Evolutionary conservation across 2,888 invertebrate genomes (phyloP), one percentile per base, ranked within the genome.

Genomic region (Esperia sulphurella): DNA sequence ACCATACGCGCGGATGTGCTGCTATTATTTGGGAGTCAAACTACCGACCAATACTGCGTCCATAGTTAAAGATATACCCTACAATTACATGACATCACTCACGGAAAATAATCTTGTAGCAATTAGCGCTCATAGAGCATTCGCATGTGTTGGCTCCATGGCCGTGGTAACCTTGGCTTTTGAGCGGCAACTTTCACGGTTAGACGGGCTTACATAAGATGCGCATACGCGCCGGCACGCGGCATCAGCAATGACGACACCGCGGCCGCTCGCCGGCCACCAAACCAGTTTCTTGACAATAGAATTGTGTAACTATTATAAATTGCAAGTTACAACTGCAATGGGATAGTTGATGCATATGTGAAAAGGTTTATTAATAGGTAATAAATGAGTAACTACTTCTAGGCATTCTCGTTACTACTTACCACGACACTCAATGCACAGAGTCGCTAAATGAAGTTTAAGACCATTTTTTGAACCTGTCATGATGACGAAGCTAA

Each of bases 141-240:
- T 84, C 77, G 85, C 85, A 80, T 84, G 77, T 79, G 79, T 73
- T 63, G 65, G 37, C 40, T 71, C 77, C 83, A 83, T 79, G 84
- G 87, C 79, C 84, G 70, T 68, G 77, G 67, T 86, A 86, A 88
- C 89, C 89, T 89, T 89, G 89, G 88, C 86, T 87, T 87, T 88
- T 87, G 86, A 87, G 82, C 81, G 83, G 82, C 76, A 81, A 88
- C 89, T 89, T 89, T 89, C 89, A 89, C 88, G 89, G 88, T 89
- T 88, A 87, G 87, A 83, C 84, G 79, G 83, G 69, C 61, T 85
- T 87, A 86, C 82, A 84, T 86, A 85, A 88, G 87, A 83, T 83
- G 84, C 66, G 75, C 21, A 21, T 21, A 3, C 21, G 21, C 3
- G 65, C 54, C 61, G 61, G 71, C 70, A 65, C 69, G 68, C 65